Evolutionary conservation across 2,113 vertebrate species (phyloP).

Genomic region (Vulpes vulpes): DNA sequence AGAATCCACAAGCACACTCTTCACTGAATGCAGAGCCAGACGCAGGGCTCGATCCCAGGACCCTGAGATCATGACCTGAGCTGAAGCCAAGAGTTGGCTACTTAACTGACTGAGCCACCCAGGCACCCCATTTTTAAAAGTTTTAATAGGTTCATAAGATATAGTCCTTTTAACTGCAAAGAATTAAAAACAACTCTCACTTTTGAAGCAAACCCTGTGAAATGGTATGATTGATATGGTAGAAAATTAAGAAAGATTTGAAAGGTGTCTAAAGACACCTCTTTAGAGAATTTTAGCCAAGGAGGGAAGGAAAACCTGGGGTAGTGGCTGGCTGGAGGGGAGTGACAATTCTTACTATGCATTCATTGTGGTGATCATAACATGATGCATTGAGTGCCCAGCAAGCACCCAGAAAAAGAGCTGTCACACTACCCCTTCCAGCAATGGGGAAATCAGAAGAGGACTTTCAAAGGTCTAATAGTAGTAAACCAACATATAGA

Average conservation of each 20-base stretch:
- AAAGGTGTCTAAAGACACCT: neutral
- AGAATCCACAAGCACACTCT: neutral
- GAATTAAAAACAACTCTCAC: neutral
- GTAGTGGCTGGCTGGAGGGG: neutral
- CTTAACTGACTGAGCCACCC: neutral
- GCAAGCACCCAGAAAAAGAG: neutral
- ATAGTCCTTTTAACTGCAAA: neutral
- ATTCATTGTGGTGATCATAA: neutral
- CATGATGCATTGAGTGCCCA: neutral
- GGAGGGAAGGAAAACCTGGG: neutral
- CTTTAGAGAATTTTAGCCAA: neutral
- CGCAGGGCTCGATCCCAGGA: neutral
- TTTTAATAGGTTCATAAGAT: neutral
- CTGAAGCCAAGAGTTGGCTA: neutral
- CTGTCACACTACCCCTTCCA: neutral
- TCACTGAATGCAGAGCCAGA: neutral
- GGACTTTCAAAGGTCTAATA: neutral
- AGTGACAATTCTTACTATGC: neutral
- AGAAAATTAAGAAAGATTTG: neutral
- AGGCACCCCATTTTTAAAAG: neutral
- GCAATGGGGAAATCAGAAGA: neutral
- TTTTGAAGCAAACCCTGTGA: conserved; percentile 12
- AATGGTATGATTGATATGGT: neutral
- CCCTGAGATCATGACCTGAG: neutral
- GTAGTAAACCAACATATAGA: neutral